Evolutionary conservation across 1,140 invertebrate species (phyloP), one percentile per base, ranked within the genome.

Genomic region (Pseudomyrmex gracilis): DNA sequence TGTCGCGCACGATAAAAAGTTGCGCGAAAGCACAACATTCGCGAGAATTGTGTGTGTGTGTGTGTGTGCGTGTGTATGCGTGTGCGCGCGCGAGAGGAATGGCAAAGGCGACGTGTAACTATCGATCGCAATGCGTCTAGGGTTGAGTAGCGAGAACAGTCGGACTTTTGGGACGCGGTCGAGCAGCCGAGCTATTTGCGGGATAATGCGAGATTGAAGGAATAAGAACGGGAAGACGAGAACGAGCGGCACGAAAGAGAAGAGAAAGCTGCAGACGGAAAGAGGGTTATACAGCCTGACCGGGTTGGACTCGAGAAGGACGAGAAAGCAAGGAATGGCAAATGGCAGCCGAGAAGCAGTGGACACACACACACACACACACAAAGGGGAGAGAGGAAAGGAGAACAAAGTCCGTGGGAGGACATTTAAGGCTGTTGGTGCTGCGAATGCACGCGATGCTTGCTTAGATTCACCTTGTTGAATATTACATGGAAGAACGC

Each of bases 151-250:
- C 58, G 67, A 82, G 83, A 61, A 83, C 83, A 89, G 68, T 67
- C 82, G 87, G 85, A 87, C 85, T 88, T 85, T 87, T 77, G 70
- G 77, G 83, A 86, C 61, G 34, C 34, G 70, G 78, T 84, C 87
- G 82, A 85, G 74, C 64, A 82, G 83, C 61, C 78, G 78, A 85
- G 89, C 86, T 88, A 89, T 88, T 88, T 84, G 89, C 77, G 78
- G 80, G 78, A 90, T 90, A 91, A 91, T 87, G 84, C 83, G 86
- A 86, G 85, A 88, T 90, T 88, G 87, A 89, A 85, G 73, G 70
- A 90, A 90, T 82, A 80, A 87, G 78, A 78, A 60, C 17, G 66
- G 24, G 24, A 22, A 20, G 66, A 22, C 24, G 22, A 61, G 77
- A 66, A 61, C 34, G 64, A 68, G 73, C 58, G 51, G 47, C 34